phyloP scores from a whole-genome alignment of 2,888 invertebrate species.

The Chalcis sispes region DNA sequence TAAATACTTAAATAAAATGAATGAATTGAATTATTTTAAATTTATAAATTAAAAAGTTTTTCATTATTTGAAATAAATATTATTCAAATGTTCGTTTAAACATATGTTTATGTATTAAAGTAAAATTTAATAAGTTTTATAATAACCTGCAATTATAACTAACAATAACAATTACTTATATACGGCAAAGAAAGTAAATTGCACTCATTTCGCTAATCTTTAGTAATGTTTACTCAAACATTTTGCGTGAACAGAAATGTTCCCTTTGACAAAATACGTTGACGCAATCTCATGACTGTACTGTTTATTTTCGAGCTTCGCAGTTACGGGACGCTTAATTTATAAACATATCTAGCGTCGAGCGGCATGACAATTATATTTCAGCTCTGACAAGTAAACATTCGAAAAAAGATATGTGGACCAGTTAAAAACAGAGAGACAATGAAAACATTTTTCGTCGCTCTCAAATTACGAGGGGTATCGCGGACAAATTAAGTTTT shows the following conservation, averaged over 20 bases:
- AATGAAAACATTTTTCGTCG: slow-evolving; percentile 32
- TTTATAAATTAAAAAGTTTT: no score
- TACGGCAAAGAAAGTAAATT: no score
- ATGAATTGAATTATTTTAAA: no score
- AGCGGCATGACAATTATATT: not conserved
- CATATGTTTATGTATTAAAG: no score
- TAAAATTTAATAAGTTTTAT: no score
- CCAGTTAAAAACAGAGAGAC: not conserved
- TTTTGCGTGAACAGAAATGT: not conserved
- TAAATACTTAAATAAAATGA: no score
- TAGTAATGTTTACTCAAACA: no score
- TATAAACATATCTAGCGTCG: slow-evolving; percentile 22
- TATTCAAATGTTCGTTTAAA: no score
- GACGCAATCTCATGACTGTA: not conserved
- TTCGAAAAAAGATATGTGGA: not conserved
- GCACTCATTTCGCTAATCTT: no score
- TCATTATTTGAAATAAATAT: no score
- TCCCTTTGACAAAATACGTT: not conserved
- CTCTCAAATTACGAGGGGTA: not conserved
- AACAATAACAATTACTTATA: no score
- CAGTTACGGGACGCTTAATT: slow-evolving; percentile 20
- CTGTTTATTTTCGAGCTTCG: not conserved
- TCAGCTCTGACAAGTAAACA: not conserved
- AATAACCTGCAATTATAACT: no score
- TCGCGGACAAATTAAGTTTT: slow-evolving; percentile 41